A percentile compares a stretch with the other conserved stretches of the same genome.
Evolutionary conservation across 1,140 invertebrate species (phyloP).

Genomic region (Heliconius hewitsoni): DNA sequence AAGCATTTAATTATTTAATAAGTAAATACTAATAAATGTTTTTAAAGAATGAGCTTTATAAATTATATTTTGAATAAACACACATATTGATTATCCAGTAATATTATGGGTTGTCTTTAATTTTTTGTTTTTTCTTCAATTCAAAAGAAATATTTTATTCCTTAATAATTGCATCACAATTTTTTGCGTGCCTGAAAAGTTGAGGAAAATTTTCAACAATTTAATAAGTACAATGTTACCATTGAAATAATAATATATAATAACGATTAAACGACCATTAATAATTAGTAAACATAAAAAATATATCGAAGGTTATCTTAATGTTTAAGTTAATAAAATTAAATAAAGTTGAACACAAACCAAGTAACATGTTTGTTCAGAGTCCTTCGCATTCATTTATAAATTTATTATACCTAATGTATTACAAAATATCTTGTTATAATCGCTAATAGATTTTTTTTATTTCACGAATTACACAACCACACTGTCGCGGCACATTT

Average conservation of each 20-base stretch:
- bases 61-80: not conserved
- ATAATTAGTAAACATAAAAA: not conserved
- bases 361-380: slow-evolving; percentile 1
- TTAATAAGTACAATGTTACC: too few relatives aligned
- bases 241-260: not conserved
- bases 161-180: not conserved
- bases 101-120: not conserved
- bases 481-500: not conserved
- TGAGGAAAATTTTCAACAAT: too few relatives aligned
- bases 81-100: not conserved
- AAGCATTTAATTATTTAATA: too few relatives aligned
- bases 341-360: not conserved
- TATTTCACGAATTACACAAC: not conserved
- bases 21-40: too few relatives aligned
- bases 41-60: too few relatives aligned
- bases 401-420: slow-evolving; percentile 1
- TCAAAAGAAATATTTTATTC: not conserved
- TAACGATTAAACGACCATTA: not conserved
- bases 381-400: not conserved
- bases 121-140: not conserved
- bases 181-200: not conserved
- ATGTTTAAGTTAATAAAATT: not conserved
- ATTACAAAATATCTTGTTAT: not conserved
- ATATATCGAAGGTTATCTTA: not conserved
- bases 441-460: not conserved